Percentiles rank a stretch among this genome's conserved stretches.
Conservation (phyloP, 2,113 vertebrate genomes). For the Lophius piscatorius region DNA sequence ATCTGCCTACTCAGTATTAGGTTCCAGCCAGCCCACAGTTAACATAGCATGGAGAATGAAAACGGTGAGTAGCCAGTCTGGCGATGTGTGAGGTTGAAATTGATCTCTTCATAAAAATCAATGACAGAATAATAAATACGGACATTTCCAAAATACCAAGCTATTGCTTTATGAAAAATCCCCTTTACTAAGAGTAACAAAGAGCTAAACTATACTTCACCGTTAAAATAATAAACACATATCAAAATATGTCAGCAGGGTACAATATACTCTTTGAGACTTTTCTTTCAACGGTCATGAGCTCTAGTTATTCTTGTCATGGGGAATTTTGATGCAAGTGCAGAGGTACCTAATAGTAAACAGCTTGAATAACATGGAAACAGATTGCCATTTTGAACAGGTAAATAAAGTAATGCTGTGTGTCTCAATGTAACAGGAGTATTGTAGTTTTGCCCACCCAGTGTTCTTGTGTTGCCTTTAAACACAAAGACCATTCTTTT, state of each 20-base stretch:
- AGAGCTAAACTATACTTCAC: too few relatives aligned
- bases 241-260: too few relatives aligned
- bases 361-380: too few relatives aligned
- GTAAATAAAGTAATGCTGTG: constrained; percentile 4
- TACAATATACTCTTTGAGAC: background rate
- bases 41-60: background rate
- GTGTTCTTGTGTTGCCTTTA: background rate
- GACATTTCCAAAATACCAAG: constrained; percentile 7
- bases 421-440: background rate
- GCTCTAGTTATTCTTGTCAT: background rate
- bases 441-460: constrained; percentile 8
- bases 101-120: background rate
- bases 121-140: background rate
- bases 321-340: background rate
- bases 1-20: background rate
- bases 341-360: background rate
- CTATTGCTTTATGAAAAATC: constrained; percentile 4
- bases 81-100: background rate
- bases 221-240: too few relatives aligned
- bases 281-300: too few relatives aligned
- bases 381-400: background rate
- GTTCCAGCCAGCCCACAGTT: background rate
- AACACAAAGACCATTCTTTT: background rate
- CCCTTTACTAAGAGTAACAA: background rate
- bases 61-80: constrained; percentile 4